Base-by-base conservation (phyloP, 2,113 vertebrate species). In the Symphodus melops region DNA sequence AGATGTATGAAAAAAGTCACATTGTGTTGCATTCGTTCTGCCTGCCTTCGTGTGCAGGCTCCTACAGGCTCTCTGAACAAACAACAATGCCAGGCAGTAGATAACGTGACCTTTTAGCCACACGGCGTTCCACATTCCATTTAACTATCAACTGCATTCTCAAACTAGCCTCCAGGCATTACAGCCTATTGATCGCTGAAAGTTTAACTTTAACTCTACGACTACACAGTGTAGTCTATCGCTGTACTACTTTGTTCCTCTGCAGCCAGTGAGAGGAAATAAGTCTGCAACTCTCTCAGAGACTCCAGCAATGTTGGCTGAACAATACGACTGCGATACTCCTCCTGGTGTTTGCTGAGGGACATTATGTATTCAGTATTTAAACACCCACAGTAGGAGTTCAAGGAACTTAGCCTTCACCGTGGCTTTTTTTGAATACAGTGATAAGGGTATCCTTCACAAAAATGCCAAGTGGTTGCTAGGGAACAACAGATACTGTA, bases 401-500 rank as follows among this genome's bases (percentile, higher is more conserved):
- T 85, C 79, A 82, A 68, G 83, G 63, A 88, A 86, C 63, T 83
- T 88, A 76, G 70, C 79, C 70, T 86, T 86, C 46, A 72, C 66
- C 1, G 55, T 69, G 63, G 23, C 54, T 77, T 88, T 82, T 83
- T 77, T 67, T 73, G 2, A 59, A 77, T 52, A 53, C 12, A 5
- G 28, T 19, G 52, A 55, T 72, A 61, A 60, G 70, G 65, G 64
- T 77, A 88, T 78, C 77, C 69, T 87, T 84, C 51, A 72, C 61
- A 67, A 64, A 58, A 88, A 89, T 79, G 78, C 63, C 81, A 54
- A 79, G 55, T 81, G 63, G 88, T 90, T 92, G 77, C 92, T 78
- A 83, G 71, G 89, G 85, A 93, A 91, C 88, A 82, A 46, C 75
- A 83, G 72, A 79, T 41, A n/a, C n/a, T n/a, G n/a, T n/a, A 64